These are phyloP conservation scores for Notolabrus celidotus DNA, from an alignment of 2,797 vertebrate species.

Conservation along the genomic window DNA sequence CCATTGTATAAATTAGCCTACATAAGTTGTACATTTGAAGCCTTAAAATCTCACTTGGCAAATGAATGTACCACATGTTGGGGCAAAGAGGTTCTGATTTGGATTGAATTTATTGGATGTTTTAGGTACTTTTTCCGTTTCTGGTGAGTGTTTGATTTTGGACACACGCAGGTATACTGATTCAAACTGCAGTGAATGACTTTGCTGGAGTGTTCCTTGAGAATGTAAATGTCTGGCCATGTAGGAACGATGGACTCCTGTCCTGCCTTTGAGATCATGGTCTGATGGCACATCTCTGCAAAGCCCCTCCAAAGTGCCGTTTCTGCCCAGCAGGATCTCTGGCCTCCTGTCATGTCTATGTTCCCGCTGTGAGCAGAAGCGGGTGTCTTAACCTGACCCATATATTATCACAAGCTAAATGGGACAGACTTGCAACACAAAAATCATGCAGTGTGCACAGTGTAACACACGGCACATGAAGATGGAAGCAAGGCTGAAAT, in stretches of 20 bases:
- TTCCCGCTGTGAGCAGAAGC: conserved; percentile 27
- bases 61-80: background rate
- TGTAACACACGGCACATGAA: conserved; percentile 39
- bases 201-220: conserved; percentile 26
- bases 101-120: background rate
- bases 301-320: conserved; percentile 21
- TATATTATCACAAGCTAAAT: conserved; percentile 45
- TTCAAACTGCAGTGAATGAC: conserved; percentile 11
- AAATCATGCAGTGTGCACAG: conserved; percentile 36
- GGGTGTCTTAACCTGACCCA: conserved; percentile 39
- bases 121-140: background rate
- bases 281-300: conserved; percentile 40
- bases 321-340: conserved; percentile 18
- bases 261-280: conserved; percentile 21
- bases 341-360: conserved; percentile 28
- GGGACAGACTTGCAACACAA: conserved; percentile 30
- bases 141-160: conserved; percentile 10
- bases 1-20: no score
- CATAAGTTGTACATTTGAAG: no score
- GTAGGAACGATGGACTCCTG: conserved; percentile 35
- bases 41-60: background rate
- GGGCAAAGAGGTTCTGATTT: no score
- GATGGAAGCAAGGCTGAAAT: conserved; percentile 61
- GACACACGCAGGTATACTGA: background rate
- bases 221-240: conserved; percentile 3